Base-by-base conservation (phyloP, 2,113 vertebrate genomes). In the Trinectes maculatus region DNA sequence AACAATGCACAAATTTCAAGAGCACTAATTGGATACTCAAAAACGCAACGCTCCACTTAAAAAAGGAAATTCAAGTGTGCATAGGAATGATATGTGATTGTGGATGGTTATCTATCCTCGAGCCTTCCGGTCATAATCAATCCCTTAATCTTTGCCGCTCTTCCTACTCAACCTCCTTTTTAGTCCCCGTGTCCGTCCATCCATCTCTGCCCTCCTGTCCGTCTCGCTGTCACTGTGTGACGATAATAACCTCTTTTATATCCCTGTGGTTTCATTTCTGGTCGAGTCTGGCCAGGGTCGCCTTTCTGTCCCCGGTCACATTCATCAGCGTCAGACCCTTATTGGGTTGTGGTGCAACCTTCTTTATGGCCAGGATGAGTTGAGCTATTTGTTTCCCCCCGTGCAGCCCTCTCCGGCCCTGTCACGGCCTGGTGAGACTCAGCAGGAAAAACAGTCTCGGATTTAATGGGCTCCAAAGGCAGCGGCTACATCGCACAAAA, bases 311-410 rank as follows among this genome's bases (percentile, higher is more conserved):
- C 91, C 88, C 61, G 88, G 89, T 85, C 85, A 89, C 92, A 93
- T 93, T 93, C 89, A 92, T 94, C 93, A 94, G 92, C 87, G 91
- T 93, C 93, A 93, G 74, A 70, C 64, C 86, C 88, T 92, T 92
- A 93, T 93, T 94, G 91, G 91, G 88, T 91, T 87, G 88, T 83
- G 87, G 89, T 87, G 87, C 80, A 82, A 83, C 89, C 87, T 92
- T 89, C 87, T 91, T 93, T 90, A 92, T 92, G 91, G 89, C 87
- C 62, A 52, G 84, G 88, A 86, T 91, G 90, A 92, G 87, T 91
- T 81, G 79, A 89, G 89, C 90, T 90, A 92, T 93, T 92, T 92
- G 91, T 93, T 93, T 92, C 87, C 86, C 61, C 82, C 74, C 80
- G 67, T 65, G 79, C 82, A 79, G 82, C 87, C 85, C 81, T 88